Evolutionary conservation across 2,888 invertebrate genomes (phyloP).

Genomic region (Campoplex nolae): DNA sequence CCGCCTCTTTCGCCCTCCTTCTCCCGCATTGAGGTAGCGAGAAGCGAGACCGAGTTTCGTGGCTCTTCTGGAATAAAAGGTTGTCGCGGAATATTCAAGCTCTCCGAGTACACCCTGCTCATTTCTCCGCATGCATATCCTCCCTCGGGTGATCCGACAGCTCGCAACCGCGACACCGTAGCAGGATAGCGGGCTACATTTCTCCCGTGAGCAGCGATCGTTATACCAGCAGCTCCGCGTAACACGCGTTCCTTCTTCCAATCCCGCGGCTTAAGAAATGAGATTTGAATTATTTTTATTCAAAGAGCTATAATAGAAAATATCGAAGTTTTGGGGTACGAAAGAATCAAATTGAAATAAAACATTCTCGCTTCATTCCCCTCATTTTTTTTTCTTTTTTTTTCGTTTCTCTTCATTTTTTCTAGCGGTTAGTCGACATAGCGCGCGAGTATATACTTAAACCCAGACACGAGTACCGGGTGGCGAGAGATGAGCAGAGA

Average conservation of each 20-base stretch:
- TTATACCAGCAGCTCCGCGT: background rate
- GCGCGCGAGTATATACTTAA: background rate
- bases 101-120: background rate
- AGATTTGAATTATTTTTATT: background rate
- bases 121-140: background rate
- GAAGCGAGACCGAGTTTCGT: slow-evolving; percentile 43
- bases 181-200: background rate
- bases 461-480: background rate
- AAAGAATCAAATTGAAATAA: background rate
- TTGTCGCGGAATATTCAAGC: slow-evolving; percentile 51
- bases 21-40: slow-evolving; percentile 23
- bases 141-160: background rate
- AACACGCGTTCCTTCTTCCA: too few species aligned
- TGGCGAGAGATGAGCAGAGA: slow-evolving; percentile 14
- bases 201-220: background rate
- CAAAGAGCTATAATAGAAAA: background rate
- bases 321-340: background rate
- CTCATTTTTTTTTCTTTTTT: background rate
- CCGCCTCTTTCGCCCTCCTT: too few species aligned
- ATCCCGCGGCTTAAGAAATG: too few species aligned
- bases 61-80: slow-evolving; percentile 42
- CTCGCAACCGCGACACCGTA: background rate
- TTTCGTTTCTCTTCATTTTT: background rate
- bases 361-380: background rate
- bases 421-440: background rate